Evolutionary conservation across 2,888 invertebrate species (phyloP), one percentile per base, ranked within the genome.

Genomic region (Tetheella fluctuosa): DNA sequence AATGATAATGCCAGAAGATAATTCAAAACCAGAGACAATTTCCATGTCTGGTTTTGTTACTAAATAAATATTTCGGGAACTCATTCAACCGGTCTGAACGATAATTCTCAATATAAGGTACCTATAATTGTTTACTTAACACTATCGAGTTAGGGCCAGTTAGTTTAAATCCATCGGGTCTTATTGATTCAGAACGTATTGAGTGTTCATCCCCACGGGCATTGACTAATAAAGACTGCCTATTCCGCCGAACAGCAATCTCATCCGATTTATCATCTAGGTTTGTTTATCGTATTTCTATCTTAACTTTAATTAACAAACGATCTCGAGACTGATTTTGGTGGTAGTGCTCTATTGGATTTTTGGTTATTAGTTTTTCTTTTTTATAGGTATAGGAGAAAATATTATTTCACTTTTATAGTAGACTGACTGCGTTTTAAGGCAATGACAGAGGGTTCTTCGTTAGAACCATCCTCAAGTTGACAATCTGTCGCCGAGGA

Each of bases 71-170:
- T n/a, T n/a, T n/a, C n/a, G n/a, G n/a, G n/a, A n/a, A n/a, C n/a
- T n/a, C n/a, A n/a, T n/a, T n/a, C n/a, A n/a, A n/a, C n/a, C n/a
- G n/a, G n/a, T n/a, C n/a, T n/a, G 25, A 2, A 25, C 25, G 6
- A 6, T 2, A 25, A 25, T 25, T 25, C 6, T 25, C 25, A 25
- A 25, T 25, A 4, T n/a, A n/a, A 6, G 6, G 25, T 6, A 25
- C 3, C 2, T 25, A 25, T 25, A 25, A 25, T 25, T 17, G 42
- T n/a, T 42, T 17, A 8, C 55, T 64, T 71, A 68, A 68, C 69
- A 64, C 69, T 64, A 68, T 68, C 68, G 48, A 61, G 20, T 54
- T 37, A 61, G 39, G 56, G 57, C 59, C 62, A 70, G 71, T 59
- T 59, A 67, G 59, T 53, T 30, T 59, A 62, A 60, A 71, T 63